Conservation (phyloP, 2,888 invertebrate species). For the Hypsopygia costalis region DNA sequence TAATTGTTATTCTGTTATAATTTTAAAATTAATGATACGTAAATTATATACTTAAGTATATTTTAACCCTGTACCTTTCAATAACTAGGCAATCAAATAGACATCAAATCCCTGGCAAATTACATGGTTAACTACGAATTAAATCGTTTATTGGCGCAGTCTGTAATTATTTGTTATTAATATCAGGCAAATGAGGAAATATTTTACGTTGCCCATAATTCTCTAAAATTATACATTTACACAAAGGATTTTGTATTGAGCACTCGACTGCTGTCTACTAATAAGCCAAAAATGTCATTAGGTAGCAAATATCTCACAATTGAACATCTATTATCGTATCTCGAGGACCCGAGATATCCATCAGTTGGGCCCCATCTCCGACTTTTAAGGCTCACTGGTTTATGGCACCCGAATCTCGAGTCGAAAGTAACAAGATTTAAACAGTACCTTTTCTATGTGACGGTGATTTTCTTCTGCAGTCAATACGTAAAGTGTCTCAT, state of each 20-base stretch:
- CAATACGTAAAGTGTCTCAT: slow-evolving; percentile 47
- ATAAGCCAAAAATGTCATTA: too few species aligned
- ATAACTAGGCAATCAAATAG: too few species aligned
- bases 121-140: slow-evolving; percentile 32
- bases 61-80: too few species aligned
- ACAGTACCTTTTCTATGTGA: slow-evolving; percentile 33
- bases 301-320: too few species aligned
- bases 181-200: slow-evolving; percentile 34
- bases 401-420: slow-evolving; percentile 40
- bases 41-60: too few species aligned
- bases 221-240: neutral
- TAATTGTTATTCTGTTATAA: too few species aligned
- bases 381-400: slow-evolving; percentile 34
- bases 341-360: slow-evolving; percentile 44
- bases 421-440: slow-evolving; percentile 28
- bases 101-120: slow-evolving; percentile 31
- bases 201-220: slow-evolving; percentile 27
- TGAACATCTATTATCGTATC: slow-evolving; percentile 19
- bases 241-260: slow-evolving; percentile 20
- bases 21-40: too few species aligned
- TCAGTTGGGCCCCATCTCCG: slow-evolving; percentile 47
- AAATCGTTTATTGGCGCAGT: slow-evolving; percentile 30
- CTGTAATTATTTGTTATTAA: slow-evolving; percentile 40
- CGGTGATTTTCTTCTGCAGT: slow-evolving; percentile 41
- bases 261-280: too few species aligned